Conservation (phyloP, 2,797 vertebrate species). For the Chelonia mydas region DNA sequence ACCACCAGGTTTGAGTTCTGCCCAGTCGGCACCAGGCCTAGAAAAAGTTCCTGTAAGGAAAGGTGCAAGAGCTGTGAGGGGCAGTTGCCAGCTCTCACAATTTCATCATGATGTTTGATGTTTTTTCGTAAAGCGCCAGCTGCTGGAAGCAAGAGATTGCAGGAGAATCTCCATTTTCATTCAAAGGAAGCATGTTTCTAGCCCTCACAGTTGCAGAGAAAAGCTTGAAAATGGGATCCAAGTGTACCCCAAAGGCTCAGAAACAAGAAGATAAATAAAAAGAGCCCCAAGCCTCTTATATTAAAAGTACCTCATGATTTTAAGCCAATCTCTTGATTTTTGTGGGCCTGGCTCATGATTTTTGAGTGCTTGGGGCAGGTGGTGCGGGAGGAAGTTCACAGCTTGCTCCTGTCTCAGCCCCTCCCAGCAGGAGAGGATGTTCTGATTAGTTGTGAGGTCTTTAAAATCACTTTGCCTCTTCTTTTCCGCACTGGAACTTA, state of each 20-base stretch:
- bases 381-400: not conserved
- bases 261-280: not conserved
- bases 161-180: not conserved
- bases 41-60: not conserved
- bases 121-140: not conserved
- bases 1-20: not conserved
- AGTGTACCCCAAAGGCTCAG: not conserved
- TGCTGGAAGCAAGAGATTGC: not conserved
- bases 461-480: not conserved
- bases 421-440: not conserved
- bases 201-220: not conserved
- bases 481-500: not conserved
- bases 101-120: not conserved
- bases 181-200: not conserved
- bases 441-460: not conserved
- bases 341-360: fast-evolving
- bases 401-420: fast-evolving
- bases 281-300: not conserved
- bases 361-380: not conserved
- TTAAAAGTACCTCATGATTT: not conserved
- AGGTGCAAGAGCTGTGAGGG: not conserved
- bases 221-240: not conserved
- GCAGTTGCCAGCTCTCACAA: too few species aligned
- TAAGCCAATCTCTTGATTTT: not conserved
- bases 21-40: not conserved